Evolutionary conservation across 2,797 vertebrate species (phyloP).

Genomic region (Enteromius trimaculatus): DNA sequence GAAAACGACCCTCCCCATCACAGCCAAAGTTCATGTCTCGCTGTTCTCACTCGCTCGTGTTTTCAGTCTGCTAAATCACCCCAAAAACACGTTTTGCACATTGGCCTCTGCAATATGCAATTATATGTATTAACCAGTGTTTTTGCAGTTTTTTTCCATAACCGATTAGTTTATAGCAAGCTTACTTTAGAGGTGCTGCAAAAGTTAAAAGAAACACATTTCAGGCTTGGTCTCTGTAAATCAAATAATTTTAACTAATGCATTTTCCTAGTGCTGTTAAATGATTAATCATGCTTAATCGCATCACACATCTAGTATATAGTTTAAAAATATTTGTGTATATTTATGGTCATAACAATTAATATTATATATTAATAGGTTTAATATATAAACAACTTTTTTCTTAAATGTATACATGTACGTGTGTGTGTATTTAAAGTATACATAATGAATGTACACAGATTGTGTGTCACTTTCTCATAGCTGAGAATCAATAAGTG

Average conservation of each 20-base stretch:
- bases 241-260: not conserved
- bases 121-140: not conserved
- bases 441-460: too few relatives aligned
- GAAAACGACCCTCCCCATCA: slow-evolving; percentile 51
- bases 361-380: too few relatives aligned
- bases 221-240: not conserved
- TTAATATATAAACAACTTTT: too few relatives aligned
- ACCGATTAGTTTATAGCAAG: not conserved
- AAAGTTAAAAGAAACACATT: not conserved
- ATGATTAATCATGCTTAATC: too few relatives aligned
- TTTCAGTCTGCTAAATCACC: not conserved
- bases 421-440: too few relatives aligned
- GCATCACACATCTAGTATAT: too few relatives aligned
- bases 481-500: not conserved
- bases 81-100: not conserved
- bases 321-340: too few relatives aligned
- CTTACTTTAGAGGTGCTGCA: not conserved
- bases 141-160: not conserved
- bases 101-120: not conserved
- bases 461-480: too few relatives aligned
- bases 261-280: not conserved
- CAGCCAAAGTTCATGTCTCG: not conserved
- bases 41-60: not conserved
- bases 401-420: too few relatives aligned
- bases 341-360: too few relatives aligned